Base-by-base conservation (phyloP, 2,888 invertebrate genomes). In the Ctenicera cuprea region DNA sequence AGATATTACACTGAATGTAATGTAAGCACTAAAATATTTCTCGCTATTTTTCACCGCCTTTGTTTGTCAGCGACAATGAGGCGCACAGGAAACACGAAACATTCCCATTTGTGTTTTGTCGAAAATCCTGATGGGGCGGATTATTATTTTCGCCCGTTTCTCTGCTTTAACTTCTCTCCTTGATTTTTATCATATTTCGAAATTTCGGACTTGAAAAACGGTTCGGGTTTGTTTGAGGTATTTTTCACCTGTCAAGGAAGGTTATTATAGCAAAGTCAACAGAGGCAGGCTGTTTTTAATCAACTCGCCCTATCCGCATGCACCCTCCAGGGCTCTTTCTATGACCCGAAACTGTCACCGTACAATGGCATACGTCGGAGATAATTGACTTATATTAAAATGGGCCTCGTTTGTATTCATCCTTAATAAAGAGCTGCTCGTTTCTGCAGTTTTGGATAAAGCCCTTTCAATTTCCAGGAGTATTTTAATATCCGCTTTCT, bases 1-100 rank as follows among this genome's bases (percentile, higher is more conserved):
- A 77, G 75, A 75, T 73, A 75, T 75, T 71, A 75, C 64, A 73
- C 66, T 69, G 72, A 76, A 73, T 70, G 75, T 70, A 74, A 76
- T 71, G 76, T 74, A 72, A 71, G 71, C 64, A 66, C 70, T 74
- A 45, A 74, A 70, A 74, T 71, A 69, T 74, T 74, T 70, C 61
- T 65, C 65, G 37, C 50, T 65, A 74, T 70, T 70, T 74, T 74
- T 70, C 69, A 70, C 45, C 38, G 65, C 63, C 54, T 70, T 74
- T 74, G 69, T 69, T 64, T 69, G 65, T 74, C 64, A 43, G 41
- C 66, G 33, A 62, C 54, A 62, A 72, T 62, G 54, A 69, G 62
- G 52, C 43, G 37, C 63, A 48, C 48, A 54, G 68, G 69, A 54
- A 68, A 68, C 62, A 67, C 45, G 50, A 54, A 64, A 64, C 64